Evolutionary conservation across 1,140 invertebrate species (phyloP), one percentile per base, ranked within the genome.

Genomic region (Olivierus martensii): DNA sequence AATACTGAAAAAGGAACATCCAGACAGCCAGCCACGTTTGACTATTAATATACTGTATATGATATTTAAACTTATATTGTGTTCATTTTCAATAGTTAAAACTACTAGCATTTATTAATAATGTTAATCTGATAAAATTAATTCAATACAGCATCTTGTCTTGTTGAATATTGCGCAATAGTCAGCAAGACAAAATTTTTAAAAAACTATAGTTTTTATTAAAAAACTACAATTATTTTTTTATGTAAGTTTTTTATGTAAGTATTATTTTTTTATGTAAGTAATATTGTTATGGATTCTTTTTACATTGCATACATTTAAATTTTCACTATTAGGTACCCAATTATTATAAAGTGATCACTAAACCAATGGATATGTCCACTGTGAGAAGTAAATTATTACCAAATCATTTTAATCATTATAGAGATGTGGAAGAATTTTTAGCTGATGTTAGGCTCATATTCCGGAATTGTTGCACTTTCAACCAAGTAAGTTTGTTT

Each of bases 381-480:
- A 76, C 79, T 50, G 83, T 92, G 59, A 78, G 82, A 61, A 76
- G 78, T 54, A 84, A 82, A 69, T 69, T 92, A 59, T 80, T 84
- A 65, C 77, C 80, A 52, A 76, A 76, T 57, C 74, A 76, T 63
- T 73, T 76, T 41, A 74, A 79, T 62, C 80, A 83, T 65, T 92
- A 92, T 68, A 75, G 77, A 57, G 76, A 77, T 61, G 73, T 87
- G 44, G 75, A 79, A 59, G 79, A 84, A 59, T 82, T 91, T 64
- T 75, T 92, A 46, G 71, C 76, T 43, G 89, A 93, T 70, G 79
- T 87, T 48, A 77, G 84, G 54, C 75, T 87, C 55, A 82, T 93
- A 66, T 91, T 93, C 69, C 81, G 79, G 66, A 91, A 91, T 71
- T 89, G 86, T 48, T 84, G 82, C 65, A 75, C 72, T 14, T 90